Conservation (phyloP, 37 sponge, comb jelly and placozoan genomes). For the Ephydatia muelleri region DNA sequence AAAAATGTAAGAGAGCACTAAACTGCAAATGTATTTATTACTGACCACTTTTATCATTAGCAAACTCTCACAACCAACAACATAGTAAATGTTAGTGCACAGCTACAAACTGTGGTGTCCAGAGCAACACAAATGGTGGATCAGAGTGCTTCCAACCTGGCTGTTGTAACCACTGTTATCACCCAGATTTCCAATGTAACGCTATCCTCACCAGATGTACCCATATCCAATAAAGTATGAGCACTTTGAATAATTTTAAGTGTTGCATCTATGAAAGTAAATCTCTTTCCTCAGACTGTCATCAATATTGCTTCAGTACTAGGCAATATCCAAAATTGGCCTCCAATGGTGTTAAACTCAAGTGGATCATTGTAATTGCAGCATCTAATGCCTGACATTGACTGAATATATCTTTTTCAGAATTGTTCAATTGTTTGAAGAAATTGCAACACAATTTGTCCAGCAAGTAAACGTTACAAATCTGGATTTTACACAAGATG, state of each 20-base stretch:
- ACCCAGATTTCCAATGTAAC: not conserved
- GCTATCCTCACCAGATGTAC: not conserved
- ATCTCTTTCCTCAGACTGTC: not conserved
- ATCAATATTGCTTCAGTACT: not conserved
- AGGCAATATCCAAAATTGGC: not conserved
- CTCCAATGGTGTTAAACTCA: not conserved
- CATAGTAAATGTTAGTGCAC: not conserved
- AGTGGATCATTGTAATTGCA: not conserved
- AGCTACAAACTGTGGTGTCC: not conserved
- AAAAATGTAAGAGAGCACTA: not conserved
- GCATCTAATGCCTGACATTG: not conserved
- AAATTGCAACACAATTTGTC: constrained; percentile 15
- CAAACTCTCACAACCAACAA: not conserved
- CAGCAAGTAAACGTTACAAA: constrained; percentile 11
- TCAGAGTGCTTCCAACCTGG: not conserved
- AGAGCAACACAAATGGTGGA: not conserved
- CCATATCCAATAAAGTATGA: not conserved
- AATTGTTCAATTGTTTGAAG: constrained; percentile 44
- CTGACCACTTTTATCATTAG: not conserved
- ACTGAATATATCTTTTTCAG: not conserved
- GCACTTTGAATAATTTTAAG: not conserved
- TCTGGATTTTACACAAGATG: not conserved
- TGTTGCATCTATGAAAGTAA: not conserved
- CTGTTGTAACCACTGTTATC: not conserved
- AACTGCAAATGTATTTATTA: not conserved